Conservation (phyloP, 2,888 invertebrate genomes). For the Heteromurus nitidus region DNA sequence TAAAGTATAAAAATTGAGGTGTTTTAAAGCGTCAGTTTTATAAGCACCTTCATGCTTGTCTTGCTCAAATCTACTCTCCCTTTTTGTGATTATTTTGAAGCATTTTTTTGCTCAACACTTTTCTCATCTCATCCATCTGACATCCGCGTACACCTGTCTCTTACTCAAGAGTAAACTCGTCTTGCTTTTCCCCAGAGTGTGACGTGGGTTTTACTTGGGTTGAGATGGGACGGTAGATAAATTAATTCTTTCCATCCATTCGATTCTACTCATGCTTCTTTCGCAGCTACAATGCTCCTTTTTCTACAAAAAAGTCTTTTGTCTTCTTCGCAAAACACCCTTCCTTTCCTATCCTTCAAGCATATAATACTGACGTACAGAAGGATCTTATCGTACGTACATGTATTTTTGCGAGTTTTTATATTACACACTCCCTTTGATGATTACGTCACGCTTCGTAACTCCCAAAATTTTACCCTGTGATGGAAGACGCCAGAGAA, state of each 20-base stretch:
- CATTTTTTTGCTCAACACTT: neutral
- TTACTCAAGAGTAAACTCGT: neutral
- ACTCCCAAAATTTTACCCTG: constrained; percentile 51
- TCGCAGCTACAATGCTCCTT: constrained; percentile 17
- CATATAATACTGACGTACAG: neutral
- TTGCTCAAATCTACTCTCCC: neutral
- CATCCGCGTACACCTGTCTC: constrained; percentile 27
- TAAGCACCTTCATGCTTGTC: too few species aligned
- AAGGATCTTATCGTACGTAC: neutral
- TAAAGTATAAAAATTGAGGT: constrained; percentile 33
- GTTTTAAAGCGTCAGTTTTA: too few species aligned
- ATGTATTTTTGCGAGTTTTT: constrained; percentile 3
- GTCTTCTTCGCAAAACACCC: neutral
- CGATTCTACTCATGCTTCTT: constrained; percentile 38
- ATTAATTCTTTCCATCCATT: constrained; percentile 50
- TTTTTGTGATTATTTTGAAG: constrained; percentile 27
- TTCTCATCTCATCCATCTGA: constrained; percentile 19
- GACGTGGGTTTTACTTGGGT: constrained; percentile 17
- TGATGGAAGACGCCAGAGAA: neutral
- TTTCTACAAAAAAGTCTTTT: constrained; percentile 14
- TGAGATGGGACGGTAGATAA: constrained; percentile 28
- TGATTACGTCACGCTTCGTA: constrained; percentile 51
- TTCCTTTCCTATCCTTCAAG: neutral
- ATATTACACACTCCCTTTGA: constrained; percentile 16
- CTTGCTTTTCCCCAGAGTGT: constrained; percentile 2